A percentile compares a stretch with the other conserved stretches of the same genome.
phyloP scores from a whole-genome alignment of 2,797 vertebrate genomes.

The Emydoidea blandingii region DNA sequence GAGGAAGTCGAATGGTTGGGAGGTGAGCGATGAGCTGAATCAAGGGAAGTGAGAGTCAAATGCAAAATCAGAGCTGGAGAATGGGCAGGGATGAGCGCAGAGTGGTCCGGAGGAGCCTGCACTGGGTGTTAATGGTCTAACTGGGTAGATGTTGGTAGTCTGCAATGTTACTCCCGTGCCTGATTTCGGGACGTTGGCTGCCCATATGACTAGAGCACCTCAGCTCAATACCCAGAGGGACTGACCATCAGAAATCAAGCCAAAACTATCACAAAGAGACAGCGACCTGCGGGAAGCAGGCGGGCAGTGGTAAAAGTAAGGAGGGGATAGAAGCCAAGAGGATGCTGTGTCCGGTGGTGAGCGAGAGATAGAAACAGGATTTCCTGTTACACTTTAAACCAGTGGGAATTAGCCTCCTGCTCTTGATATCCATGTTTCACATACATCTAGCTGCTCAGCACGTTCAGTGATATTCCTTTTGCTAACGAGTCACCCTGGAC shows the following conservation, averaged over 20 bases:
- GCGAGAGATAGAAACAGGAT: neutral
- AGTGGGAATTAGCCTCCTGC: neutral
- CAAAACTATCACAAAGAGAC: too few species aligned
- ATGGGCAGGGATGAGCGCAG: neutral
- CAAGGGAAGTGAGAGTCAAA: neutral
- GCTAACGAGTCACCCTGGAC: accelerated
- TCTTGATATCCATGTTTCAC: neutral
- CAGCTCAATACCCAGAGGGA: neutral
- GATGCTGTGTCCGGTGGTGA: accelerated
- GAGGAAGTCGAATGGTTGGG: neutral
- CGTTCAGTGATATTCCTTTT: neutral
- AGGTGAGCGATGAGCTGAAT: accelerated
- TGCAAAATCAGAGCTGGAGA: too few species aligned
- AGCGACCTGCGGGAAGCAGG: too few species aligned
- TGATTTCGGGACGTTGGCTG: neutral
- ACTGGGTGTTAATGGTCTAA: too few species aligned
- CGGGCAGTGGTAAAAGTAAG: too few species aligned
- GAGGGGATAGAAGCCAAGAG: neutral
- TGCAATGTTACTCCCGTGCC: too few species aligned
- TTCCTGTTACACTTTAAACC: neutral
- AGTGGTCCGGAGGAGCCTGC: neutral
- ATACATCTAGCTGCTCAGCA: neutral
- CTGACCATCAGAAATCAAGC: neutral
- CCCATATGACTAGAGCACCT: neutral
- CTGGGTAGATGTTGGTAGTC: neutral